Percentiles rank a stretch among this genome's conserved stretches.
phyloP scores from a whole-genome alignment of 2,888 invertebrate species.

The Heliconius aoede region DNA sequence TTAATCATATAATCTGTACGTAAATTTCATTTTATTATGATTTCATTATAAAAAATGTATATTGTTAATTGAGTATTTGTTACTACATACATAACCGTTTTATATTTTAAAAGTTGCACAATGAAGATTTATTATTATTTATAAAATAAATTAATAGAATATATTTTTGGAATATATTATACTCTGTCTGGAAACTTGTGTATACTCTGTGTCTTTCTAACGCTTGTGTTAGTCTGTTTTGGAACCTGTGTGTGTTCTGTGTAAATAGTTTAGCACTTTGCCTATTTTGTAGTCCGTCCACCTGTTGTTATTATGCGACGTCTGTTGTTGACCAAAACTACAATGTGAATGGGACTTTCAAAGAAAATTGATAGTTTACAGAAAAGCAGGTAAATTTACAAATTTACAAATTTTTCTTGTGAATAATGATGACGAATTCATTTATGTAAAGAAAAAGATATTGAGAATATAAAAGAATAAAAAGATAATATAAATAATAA shows the following conservation, averaged over 20 bases:
- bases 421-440: no score
- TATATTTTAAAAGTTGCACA: no score
- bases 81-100: no score
- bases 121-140: no score
- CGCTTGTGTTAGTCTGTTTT: conserved; percentile 1
- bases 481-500: no score
- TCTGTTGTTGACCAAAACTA: not conserved
- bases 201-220: not conserved
- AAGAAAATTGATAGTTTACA: not conserved
- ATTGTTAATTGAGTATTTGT: no score
- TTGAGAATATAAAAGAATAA: no score
- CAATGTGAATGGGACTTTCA: not conserved
- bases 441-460: no score
- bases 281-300: conserved; percentile 10
- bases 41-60: no score
- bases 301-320: conserved; percentile 18
- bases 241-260: conserved; percentile 4
- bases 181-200: not conserved
- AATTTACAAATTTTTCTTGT: no score
- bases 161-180: conserved; percentile 7
- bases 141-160: conserved; percentile 20
- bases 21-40: no score
- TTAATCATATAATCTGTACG: no score
- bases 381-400: not conserved
- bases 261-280: conserved; percentile 21